Evolutionary conservation across 2,797 vertebrate species (phyloP).

Genomic region (Leptatherina wallacei): DNA sequence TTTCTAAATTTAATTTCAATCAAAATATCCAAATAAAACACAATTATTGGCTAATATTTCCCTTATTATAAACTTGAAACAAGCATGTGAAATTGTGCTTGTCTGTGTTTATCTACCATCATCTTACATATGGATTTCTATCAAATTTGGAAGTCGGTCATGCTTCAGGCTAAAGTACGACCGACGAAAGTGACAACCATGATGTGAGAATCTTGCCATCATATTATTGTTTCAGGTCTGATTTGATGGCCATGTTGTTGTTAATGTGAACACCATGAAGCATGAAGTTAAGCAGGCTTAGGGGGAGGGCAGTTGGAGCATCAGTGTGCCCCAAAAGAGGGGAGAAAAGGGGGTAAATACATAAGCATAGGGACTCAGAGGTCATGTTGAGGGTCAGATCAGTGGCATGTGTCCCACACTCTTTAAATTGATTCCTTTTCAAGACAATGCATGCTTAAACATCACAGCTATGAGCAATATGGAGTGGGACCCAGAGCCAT

Average conservation of each 20-base stretch:
- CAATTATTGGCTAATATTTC: constrained; percentile 6
- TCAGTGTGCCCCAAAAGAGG: constrained; percentile 12
- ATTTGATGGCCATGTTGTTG: constrained; percentile 38
- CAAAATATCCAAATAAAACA: constrained; percentile 3
- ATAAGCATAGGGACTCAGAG: constrained; percentile 34
- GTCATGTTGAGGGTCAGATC: constrained; percentile 19
- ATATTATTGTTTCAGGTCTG: constrained; percentile 49
- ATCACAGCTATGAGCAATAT: constrained; percentile 14
- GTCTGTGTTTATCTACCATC: constrained; percentile 7
- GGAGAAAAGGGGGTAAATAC: constrained; percentile 46
- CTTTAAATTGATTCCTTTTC: constrained; percentile 6
- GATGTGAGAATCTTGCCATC: constrained; percentile 53
- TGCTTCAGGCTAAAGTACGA: constrained; percentile 12
- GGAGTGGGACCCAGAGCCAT: constrained; percentile 1
- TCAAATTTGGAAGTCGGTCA: constrained; percentile 29
- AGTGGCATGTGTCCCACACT: neutral
- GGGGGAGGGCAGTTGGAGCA: neutral
- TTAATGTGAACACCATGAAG: constrained; percentile 13
- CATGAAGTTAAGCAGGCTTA: constrained; percentile 39
- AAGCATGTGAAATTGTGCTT: neutral
- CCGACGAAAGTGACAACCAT: constrained; percentile 50
- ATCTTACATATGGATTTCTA: constrained; percentile 26
- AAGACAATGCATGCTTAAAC: neutral
- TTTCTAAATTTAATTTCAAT: too few relatives aligned
- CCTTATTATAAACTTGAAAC: neutral